These are phyloP conservation scores for Drosophila tsacasi DNA, from an alignment of 1,140 invertebrate genomes.

Conservation along the genomic window DNA sequence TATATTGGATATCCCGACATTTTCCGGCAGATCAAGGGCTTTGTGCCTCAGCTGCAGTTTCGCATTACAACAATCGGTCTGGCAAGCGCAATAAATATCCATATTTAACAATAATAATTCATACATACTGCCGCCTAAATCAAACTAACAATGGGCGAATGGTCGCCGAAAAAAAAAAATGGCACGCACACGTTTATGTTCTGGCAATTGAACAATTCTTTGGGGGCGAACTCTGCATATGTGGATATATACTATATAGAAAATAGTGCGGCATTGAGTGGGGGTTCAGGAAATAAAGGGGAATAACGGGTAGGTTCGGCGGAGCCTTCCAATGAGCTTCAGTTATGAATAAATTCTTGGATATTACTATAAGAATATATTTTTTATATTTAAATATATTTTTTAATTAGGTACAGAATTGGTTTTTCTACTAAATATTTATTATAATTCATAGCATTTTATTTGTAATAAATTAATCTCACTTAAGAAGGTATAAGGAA, in stretches of 20 bases:
- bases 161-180: slow-evolving; percentile 17
- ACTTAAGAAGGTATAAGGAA: no score
- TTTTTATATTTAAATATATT: neutral
- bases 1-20: slow-evolving; percentile 1
- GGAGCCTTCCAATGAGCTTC: neutral
- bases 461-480: no score
- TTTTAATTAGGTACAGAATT: neutral
- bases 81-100: slow-evolving; percentile 73
- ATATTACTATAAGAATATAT: neutral
- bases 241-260: slow-evolving; percentile 10
- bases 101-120: slow-evolving; percentile 81
- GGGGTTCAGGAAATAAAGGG: slow-evolving; percentile 14
- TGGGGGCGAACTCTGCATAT: slow-evolving; percentile 16
- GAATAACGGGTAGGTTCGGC: slow-evolving; percentile 1
- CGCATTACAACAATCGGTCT: slow-evolving; percentile 43
- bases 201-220: slow-evolving; percentile 52
- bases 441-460: no score
- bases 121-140: slow-evolving; percentile 75
- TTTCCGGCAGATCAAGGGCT: slow-evolving; percentile 42
- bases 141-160: slow-evolving; percentile 59
- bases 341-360: neutral
- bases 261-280: slow-evolving; percentile 29
- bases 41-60: slow-evolving; percentile 45
- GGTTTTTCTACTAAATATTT: no score
- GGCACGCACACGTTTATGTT: slow-evolving; percentile 61